phyloP scores from a whole-genome alignment of 2,113 vertebrate species.

The Phrynosoma blainvillii region DNA sequence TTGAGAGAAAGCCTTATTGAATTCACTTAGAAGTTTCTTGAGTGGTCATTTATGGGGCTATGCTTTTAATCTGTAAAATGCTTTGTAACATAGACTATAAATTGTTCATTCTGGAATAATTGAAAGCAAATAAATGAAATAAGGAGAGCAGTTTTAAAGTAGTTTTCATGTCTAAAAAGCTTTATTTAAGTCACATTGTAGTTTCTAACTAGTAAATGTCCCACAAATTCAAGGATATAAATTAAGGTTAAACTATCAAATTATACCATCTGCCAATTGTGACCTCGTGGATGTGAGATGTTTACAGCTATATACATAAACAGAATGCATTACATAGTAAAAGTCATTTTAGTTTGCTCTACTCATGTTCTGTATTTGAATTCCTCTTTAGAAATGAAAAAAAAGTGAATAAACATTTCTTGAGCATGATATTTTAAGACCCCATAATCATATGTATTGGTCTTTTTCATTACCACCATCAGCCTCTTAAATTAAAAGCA shows the following conservation, averaged over 20 bases:
- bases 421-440: background rate
- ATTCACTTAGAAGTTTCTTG: background rate
- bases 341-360: background rate
- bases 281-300: background rate
- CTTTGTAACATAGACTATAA: background rate
- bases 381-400: constrained; percentile 13
- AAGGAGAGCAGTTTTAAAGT: background rate
- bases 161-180: background rate
- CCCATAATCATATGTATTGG: background rate
- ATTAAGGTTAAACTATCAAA: background rate
- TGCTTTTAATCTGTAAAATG: background rate
- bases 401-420: constrained; percentile 1
- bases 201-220: background rate
- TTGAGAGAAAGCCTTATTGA: too few species aligned
- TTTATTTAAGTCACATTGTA: fast-evolving
- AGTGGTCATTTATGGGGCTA: background rate
- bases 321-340: background rate
- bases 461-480: background rate
- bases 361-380: background rate
- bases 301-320: background rate
- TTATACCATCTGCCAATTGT: fast-evolving
- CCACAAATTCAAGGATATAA: background rate
- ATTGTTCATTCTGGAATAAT: background rate
- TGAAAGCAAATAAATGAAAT: background rate
- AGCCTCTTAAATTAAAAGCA: constrained; percentile 29